Percentiles rank a stretch among this genome's conserved stretches.
These are phyloP conservation scores for Drosophila arawakana DNA, from an alignment of 1,140 invertebrate genomes.

Conservation along the genomic window DNA sequence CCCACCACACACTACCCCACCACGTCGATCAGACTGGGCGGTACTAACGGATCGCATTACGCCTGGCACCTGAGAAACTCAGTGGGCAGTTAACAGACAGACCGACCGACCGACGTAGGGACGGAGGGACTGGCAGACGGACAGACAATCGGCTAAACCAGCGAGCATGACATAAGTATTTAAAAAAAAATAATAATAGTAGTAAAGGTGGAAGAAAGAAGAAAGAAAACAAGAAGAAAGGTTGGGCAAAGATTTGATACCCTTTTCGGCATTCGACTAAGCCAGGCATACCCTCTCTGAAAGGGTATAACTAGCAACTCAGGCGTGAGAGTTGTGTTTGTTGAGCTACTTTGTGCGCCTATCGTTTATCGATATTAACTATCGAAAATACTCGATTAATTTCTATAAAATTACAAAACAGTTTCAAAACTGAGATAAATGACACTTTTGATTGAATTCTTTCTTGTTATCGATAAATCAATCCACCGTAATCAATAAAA, in stretches of 20 bases:
- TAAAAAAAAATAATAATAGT: slow-evolving; percentile 14
- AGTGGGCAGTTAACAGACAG: slow-evolving; percentile 43
- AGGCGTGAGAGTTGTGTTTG: slow-evolving; percentile 17
- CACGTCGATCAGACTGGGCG: neutral
- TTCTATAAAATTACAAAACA: too few species aligned
- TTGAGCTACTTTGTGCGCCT: slow-evolving; percentile 28
- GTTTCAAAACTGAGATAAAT: too few species aligned
- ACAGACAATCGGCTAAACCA: slow-evolving; percentile 28
- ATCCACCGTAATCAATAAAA: too few species aligned
- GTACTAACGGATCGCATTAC: slow-evolving; percentile 58
- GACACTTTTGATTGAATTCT: too few species aligned
- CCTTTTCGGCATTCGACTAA: neutral
- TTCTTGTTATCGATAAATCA: too few species aligned
- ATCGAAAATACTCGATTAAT: too few species aligned
- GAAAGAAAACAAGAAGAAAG: neutral
- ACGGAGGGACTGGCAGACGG: neutral
- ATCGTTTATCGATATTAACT: neutral
- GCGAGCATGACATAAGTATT: slow-evolving; percentile 63
- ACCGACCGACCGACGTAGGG: neutral
- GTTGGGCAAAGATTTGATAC: neutral
- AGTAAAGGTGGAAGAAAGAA: slow-evolving; percentile 2
- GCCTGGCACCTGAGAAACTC: slow-evolving; percentile 46
- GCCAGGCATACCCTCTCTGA: neutral
- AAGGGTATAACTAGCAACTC: slow-evolving; percentile 17
- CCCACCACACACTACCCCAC: too few species aligned